phyloP scores from a whole-genome alignment of 2,797 vertebrate species.

The Triplophysa bombifrons region DNA sequence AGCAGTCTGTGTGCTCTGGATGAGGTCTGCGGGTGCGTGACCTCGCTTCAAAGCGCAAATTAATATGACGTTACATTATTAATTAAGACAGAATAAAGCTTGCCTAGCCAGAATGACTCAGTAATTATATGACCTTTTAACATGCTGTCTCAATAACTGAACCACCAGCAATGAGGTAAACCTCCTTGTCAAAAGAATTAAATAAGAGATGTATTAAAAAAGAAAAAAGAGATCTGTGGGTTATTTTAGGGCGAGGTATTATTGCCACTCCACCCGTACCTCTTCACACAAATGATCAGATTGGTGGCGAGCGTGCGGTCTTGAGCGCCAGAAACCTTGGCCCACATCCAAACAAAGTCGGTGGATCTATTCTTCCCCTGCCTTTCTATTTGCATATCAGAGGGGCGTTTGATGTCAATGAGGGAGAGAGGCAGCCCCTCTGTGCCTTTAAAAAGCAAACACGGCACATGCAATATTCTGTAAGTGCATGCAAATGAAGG shows the following conservation, averaged over 20 bases:
- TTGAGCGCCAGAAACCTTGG: slow-evolving; percentile 76
- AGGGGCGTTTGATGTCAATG: slow-evolving; percentile 96
- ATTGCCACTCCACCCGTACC: slow-evolving; percentile 33
- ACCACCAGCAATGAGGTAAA: slow-evolving; percentile 29
- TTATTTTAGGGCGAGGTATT: slow-evolving; percentile 40
- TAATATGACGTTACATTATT: slow-evolving; percentile 35
- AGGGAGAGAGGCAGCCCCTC: slow-evolving; percentile 83
- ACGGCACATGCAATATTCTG: slow-evolving; percentile 85
- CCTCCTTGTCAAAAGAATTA: slow-evolving; percentile 28
- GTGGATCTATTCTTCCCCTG: slow-evolving; percentile 83
- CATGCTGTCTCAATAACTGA: slow-evolving; percentile 44
- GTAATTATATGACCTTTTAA: slow-evolving; percentile 57
- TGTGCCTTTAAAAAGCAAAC: slow-evolving; percentile 89
- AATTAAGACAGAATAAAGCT: slow-evolving; percentile 52
- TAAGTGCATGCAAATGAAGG: slow-evolving; percentile 84
- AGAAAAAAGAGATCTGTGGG: slow-evolving; percentile 18
- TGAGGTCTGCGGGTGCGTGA: slow-evolving; percentile 27
- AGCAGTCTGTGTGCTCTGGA: slow-evolving; percentile 8
- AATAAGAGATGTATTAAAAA: slow-evolving; percentile 42
- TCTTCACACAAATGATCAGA: slow-evolving; percentile 51
- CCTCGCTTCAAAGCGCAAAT: slow-evolving; percentile 47
- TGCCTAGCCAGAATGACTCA: slow-evolving; percentile 42
- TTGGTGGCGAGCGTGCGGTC: slow-evolving; percentile 57
- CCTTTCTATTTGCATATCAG: slow-evolving; percentile 95
- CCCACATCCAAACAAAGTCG: slow-evolving; percentile 87